phyloP scores from a whole-genome alignment of 2,113 vertebrate genomes.

The Clarias macrocephalus region DNA sequence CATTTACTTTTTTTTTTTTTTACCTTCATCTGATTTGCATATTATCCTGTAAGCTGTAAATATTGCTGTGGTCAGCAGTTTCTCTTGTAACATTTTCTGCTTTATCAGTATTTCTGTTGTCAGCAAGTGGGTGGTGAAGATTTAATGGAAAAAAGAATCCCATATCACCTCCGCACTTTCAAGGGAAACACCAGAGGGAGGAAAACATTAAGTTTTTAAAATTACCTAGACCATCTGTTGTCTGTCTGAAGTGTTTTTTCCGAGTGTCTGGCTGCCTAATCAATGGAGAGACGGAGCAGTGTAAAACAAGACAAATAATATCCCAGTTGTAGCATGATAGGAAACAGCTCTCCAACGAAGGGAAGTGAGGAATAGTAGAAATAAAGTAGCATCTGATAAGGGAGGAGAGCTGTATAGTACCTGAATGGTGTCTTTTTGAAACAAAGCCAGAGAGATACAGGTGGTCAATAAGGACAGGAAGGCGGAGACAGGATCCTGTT shows the following conservation, averaged over 20 bases:
- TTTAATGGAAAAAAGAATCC: not conserved
- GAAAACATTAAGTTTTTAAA: not conserved
- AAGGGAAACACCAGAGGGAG: not conserved
- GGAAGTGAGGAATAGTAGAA: not conserved
- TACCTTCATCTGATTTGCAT: not conserved
- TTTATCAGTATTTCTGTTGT: not conserved
- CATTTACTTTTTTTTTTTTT: not conserved
- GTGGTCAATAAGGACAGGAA: not conserved
- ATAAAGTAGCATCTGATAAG: not conserved
- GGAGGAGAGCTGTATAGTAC: not conserved
- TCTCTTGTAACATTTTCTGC: not conserved
- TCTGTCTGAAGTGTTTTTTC: not conserved
- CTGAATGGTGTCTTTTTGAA: not conserved
- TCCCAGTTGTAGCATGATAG: not conserved
- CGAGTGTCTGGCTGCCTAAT: not conserved
- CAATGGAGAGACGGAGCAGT: not conserved
- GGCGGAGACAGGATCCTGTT: not conserved
- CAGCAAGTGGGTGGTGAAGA: not conserved
- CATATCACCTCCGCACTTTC: not conserved
- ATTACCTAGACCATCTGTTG: not conserved
- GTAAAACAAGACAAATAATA: not conserved
- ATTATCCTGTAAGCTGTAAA: not conserved
- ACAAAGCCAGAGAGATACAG: not conserved
- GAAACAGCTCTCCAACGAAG: not conserved
- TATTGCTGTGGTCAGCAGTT: not conserved